phyloP scores from a whole-genome alignment of 2,797 vertebrate species.

The Enteromius fasciolatus region DNA sequence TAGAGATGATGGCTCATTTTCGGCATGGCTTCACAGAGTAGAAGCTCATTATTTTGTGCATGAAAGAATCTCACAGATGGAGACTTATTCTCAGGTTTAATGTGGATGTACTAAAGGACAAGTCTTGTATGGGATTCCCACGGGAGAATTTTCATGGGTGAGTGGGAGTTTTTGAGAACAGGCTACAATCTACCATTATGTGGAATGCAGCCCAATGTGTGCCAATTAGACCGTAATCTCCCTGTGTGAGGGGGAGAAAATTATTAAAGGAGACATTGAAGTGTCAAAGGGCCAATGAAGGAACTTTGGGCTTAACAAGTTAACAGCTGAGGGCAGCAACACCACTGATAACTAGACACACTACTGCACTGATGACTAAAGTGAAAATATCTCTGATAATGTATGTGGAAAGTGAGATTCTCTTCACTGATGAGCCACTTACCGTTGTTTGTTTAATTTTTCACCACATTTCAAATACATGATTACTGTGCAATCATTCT shows the following conservation, averaged over 20 bases:
- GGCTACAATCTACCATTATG: conserved; percentile 45
- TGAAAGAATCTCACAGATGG: conserved; percentile 64
- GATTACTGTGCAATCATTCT: conserved; percentile 10
- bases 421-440: neutral
- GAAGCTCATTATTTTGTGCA: conserved; percentile 76
- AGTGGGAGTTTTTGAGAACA: conserved; percentile 59
- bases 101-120: conserved; percentile 29
- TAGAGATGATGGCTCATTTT: conserved; percentile 75
- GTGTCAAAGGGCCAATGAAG: neutral
- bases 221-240: conserved; percentile 26
- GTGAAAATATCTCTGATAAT: neutral
- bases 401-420: neutral
- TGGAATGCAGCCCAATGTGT: neutral
- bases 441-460: neutral
- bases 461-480: conserved; percentile 1
- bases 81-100: conserved; percentile 50
- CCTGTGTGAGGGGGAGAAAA: neutral
- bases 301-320: neutral
- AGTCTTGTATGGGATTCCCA: conserved; percentile 29
- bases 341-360: neutral
- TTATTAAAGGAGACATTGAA: conserved; percentile 19
- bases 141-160: conserved; percentile 55
- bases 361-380: neutral
- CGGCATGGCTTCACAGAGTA: conserved; percentile 74
- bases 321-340: neutral